Evolutionary conservation across 2,888 invertebrate genomes (phyloP), one percentile per base, ranked within the genome.

Genomic region (Ophioninae sp.): DNA sequence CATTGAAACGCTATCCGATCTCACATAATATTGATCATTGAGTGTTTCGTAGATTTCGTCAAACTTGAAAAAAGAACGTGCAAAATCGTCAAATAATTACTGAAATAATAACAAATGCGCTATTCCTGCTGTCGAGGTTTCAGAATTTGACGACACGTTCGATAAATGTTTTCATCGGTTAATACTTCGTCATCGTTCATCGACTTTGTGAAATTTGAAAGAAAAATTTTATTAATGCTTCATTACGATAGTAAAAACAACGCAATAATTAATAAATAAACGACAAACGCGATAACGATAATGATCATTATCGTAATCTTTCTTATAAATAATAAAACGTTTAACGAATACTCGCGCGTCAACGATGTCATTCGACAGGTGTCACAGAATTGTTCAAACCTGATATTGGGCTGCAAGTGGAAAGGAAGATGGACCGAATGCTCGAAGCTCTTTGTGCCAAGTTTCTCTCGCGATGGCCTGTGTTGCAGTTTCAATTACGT

Each of bases 401-500:
- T 95, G 17, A 85, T 95, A 6, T 88, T 94, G 80, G 90, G 93
- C 0, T 96, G 96, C 86, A 94, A 94, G 91, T 95, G 95, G 95
- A 95, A 95, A 87, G 95, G 94, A 20, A 90, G 91, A 0, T 87
- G 93, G 0, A 93, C 93, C 22, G 92, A 93, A 1, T 96, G 96
- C 85, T 93, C 93, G 0, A 89, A 93, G 30, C 87, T 95, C 0
- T 95, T 96, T 86, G 91, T 93, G 69, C 92, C 91, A 59, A 91
- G 94, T 0, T 93, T 93, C 77, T 94, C 94, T 0, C 87, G 94
- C 37, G 91, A 94, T 64, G 94, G 95, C 39, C 89, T 94, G 0
- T 96, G 96, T 86, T 96, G 96, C 88, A 93, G 94, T 2, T 96
- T 96, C 86, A 96, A 95, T 88, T 95, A 95, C 87, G 94, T 93